phyloP scores from a whole-genome alignment of 2,113 vertebrate species.

The Eudyptes chrysolophus region DNA sequence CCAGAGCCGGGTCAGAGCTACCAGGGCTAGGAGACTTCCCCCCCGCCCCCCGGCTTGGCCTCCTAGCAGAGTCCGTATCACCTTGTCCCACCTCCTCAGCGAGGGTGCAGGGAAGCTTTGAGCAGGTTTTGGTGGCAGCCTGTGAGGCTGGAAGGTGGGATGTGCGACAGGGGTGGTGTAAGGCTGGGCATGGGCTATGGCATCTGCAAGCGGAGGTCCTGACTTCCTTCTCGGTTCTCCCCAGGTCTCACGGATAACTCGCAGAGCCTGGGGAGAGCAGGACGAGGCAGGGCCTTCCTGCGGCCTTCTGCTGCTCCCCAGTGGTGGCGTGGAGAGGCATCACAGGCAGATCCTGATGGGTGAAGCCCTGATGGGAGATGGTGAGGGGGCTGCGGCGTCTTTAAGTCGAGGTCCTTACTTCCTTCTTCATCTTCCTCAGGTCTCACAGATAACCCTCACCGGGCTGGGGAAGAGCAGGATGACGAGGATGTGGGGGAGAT shows the following conservation, averaged over 20 bases:
- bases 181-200: background rate
- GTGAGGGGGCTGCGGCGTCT: background rate
- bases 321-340: background rate
- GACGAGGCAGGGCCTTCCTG: background rate
- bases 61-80: background rate
- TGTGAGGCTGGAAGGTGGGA: background rate
- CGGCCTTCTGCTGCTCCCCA: slow-evolving; percentile 43
- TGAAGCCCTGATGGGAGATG: background rate
- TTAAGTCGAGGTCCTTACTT: background rate
- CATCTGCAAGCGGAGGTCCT: background rate
- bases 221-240: background rate
- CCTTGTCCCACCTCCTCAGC: background rate
- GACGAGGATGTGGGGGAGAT: background rate
- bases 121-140: background rate
- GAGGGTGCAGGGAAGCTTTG: background rate
- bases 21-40: background rate
- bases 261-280: background rate
- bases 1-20: background rate
- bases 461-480: background rate
- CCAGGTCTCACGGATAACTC: accelerated
- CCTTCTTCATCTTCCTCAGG: background rate
- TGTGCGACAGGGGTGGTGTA: background rate
- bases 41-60: background rate
- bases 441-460: background rate
- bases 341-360: background rate